Conservation (phyloP, 2,797 vertebrate genomes). For the Hypotaenidia philippensis region DNA sequence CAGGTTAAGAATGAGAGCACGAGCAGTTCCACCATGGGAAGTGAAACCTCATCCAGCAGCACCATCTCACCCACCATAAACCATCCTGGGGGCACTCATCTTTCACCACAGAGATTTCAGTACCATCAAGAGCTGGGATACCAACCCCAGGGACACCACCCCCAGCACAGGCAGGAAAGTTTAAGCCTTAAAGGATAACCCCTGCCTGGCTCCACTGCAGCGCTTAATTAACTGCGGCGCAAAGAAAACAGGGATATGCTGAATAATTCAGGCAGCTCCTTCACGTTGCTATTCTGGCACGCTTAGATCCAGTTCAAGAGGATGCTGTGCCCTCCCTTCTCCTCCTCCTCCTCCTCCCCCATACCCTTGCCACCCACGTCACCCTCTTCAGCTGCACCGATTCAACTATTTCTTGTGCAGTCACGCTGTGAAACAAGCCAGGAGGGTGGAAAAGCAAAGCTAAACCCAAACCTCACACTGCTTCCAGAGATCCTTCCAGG, state of each 20-base stretch:
- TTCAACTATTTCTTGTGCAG: background rate
- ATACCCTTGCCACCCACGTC: background rate
- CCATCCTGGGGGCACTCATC: accelerated
- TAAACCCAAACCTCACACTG: background rate
- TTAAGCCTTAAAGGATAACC: background rate
- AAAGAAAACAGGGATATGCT: background rate
- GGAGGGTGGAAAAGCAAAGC: background rate
- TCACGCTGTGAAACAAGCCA: background rate
- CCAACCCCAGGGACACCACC: accelerated
- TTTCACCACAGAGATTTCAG: background rate
- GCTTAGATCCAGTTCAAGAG: background rate
- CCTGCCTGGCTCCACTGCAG: background rate
- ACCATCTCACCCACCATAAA: accelerated
- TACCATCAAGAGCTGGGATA: accelerated
- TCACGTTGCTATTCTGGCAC: background rate
- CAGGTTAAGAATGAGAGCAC: background rate
- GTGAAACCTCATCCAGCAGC: background rate
- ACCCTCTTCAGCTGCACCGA: background rate
- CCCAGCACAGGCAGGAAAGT: background rate
- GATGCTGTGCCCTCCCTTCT: background rate
- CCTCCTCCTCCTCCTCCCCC: background rate
- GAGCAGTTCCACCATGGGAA: background rate
- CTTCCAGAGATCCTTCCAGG: background rate
- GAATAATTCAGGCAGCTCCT: background rate
- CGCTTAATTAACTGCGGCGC: background rate